Evolutionary conservation across 1,140 invertebrate species (phyloP).

Genomic region (Branchinecta lindahli): DNA sequence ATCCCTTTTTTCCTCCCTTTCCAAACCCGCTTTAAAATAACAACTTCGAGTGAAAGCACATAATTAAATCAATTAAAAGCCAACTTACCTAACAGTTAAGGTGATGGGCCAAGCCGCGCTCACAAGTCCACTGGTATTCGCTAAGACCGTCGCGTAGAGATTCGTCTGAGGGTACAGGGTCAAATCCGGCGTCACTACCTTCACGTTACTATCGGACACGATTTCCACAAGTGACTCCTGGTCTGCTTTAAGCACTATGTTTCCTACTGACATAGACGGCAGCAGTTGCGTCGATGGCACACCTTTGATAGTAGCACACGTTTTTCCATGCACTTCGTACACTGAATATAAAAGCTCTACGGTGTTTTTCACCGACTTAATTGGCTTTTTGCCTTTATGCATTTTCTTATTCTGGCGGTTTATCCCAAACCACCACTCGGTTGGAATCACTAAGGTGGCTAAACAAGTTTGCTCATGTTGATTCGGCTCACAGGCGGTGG

Average conservation of each 20-base stretch:
- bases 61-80: background rate
- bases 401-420: background rate
- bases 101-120: constrained; percentile 13
- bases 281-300: background rate
- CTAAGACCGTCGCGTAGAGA: constrained; percentile 18
- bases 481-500: background rate
- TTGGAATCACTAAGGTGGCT: background rate
- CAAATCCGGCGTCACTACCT: constrained; percentile 15
- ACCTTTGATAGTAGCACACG: constrained; percentile 1
- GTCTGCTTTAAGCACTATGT: background rate
- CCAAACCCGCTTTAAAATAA: too few relatives aligned
- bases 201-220: background rate
- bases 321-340: constrained; percentile 28
- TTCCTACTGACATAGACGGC: background rate
- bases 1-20: too few relatives aligned
- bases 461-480: constrained; percentile 7
- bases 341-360: constrained; percentile 67
- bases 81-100: constrained; percentile 16
- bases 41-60: too few relatives aligned
- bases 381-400: constrained; percentile 26
- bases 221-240: background rate
- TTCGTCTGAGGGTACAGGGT: constrained; percentile 18
- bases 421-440: background rate
- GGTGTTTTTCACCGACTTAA: constrained; percentile 47
- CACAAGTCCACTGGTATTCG: constrained; percentile 11